Evolutionary conservation across 2,888 invertebrate genomes (phyloP).

Genomic region (Syrphus vitripennis): DNA sequence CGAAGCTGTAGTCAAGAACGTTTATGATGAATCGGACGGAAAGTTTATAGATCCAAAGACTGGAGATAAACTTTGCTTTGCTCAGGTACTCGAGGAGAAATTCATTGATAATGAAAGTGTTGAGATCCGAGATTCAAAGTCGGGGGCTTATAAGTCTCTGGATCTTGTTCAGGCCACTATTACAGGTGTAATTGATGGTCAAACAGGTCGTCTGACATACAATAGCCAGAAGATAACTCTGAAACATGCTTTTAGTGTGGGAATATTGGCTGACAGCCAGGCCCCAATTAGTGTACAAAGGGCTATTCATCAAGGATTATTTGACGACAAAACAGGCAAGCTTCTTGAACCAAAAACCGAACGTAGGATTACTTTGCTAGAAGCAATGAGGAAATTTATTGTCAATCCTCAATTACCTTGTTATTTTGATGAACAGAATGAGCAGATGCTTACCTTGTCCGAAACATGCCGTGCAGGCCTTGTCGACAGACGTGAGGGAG

Average conservation of each 20-base stretch:
- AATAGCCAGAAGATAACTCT: slow-evolving; percentile 87
- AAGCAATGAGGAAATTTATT: slow-evolving; percentile 90
- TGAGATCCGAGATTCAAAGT: slow-evolving; percentile 89
- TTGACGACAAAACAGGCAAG: slow-evolving; percentile 90
- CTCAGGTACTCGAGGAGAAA: slow-evolving; percentile 90
- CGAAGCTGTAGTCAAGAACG: slow-evolving; percentile 90
- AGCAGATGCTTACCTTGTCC: slow-evolving; percentile 87
- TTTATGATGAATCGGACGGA: slow-evolving; percentile 90
- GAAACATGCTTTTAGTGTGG: slow-evolving; percentile 89
- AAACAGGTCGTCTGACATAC: slow-evolving; percentile 84
- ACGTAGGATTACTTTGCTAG: slow-evolving; percentile 90
- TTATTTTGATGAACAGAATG: slow-evolving; percentile 89
- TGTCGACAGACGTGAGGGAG: slow-evolving; percentile 90
- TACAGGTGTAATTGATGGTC: slow-evolving; percentile 88
- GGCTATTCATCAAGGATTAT: slow-evolving; percentile 92
- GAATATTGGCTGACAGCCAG: slow-evolving; percentile 90
- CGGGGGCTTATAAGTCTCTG: slow-evolving; percentile 89
- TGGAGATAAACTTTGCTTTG: slow-evolving; percentile 89
- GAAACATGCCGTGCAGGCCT: slow-evolving; percentile 92
- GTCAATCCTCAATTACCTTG: slow-evolving; percentile 91
- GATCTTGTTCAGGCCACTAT: slow-evolving; percentile 90
- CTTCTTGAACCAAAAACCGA: slow-evolving; percentile 91
- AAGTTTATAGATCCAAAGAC: slow-evolving; percentile 91
- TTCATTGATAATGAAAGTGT: slow-evolving; percentile 93
- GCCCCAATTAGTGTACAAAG: slow-evolving; percentile 91